Base-by-base conservation (phyloP, 2,888 invertebrate genomes). In the Acronicta alni region DNA sequence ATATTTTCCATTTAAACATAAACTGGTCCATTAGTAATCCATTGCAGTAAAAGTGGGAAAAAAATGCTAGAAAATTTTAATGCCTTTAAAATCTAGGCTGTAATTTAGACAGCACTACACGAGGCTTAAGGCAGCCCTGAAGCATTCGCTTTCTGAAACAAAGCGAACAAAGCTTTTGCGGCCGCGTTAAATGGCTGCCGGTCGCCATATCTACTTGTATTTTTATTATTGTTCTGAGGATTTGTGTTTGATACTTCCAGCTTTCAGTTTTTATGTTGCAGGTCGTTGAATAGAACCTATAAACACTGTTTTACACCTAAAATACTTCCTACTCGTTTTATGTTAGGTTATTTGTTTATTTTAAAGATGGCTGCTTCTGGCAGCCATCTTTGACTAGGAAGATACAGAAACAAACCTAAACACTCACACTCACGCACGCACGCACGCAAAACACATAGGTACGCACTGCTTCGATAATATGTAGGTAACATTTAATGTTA, bases 81-180 rank as follows among this genome's bases (percentile, higher is more conserved):
- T 35, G n/a, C 23, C 4, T n/a, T 30, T 30, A 30, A 10, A 46
- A 46, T 46, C 32, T 26, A 48, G 39, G 43, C 42, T 42, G n/a
- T 45, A 44, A 67, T 32, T 16, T 30, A 16, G 6, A n/a, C 5
- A 7, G 35, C 17, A 38, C 49, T 68, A 64, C 63, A 48, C 38
- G 23, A 39, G 18, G n/a, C 53, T 70, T 67, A 23, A 37, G 18
- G 10, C 69, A 68, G 32, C 65, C 58, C 67, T 71, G 48, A 41
- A 62, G 58, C 61, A 60, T 59, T 65, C 41, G 53, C 52, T 61
- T 65, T 71, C 65, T 75, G 66, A 45, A 62, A 37, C 54, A 57
- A 61, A 63, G 63, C 65, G n/a, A n/a, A n/a, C n/a, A n/a, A n/a
- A n/a, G n/a, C 71, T 67, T 30, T 59, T 58, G 62, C 41, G 63